Evolutionary conservation across 2,888 invertebrate species (phyloP).

Genomic region (Elmis aenea): DNA sequence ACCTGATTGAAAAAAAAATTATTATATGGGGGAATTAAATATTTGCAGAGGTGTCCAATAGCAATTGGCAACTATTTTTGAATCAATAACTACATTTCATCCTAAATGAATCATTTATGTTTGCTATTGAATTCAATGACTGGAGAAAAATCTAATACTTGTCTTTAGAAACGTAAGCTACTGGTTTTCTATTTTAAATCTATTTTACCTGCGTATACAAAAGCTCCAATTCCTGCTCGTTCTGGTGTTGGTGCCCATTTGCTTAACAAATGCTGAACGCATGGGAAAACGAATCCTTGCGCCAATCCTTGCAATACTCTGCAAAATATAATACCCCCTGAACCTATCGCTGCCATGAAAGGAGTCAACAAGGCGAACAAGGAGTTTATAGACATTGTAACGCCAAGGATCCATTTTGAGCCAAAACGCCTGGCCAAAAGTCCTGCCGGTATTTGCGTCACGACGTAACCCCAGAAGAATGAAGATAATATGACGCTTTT

Average conservation of each 20-base stretch:
- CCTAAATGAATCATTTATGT: slow-evolving; percentile 47
- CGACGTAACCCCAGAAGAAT: slow-evolving; percentile 75
- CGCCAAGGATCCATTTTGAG: not conserved
- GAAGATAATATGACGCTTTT: slow-evolving; percentile 60
- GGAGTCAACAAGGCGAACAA: not conserved
- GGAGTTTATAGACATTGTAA: not conserved
- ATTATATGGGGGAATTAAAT: no score
- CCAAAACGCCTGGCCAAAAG: slow-evolving; percentile 55
- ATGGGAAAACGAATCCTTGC: slow-evolving; percentile 60
- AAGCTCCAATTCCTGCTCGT: not conserved
- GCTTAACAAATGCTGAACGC: not conserved
- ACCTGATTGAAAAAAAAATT: no score
- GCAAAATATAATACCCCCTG: not conserved
- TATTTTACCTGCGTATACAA: slow-evolving; percentile 45
- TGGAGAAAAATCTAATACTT: no score
- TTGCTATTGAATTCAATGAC: slow-evolving; percentile 1
- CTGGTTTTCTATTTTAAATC: no score
- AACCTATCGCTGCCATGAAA: not conserved
- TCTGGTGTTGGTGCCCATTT: not conserved
- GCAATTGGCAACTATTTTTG: no score
- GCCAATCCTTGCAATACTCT: slow-evolving; percentile 38
- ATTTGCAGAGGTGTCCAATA: no score
- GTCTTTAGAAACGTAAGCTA: no score
- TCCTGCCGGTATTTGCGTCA: slow-evolving; percentile 67
- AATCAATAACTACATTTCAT: no score